phyloP scores from a whole-genome alignment of 2,888 invertebrate species.

The Germaria angustata region DNA sequence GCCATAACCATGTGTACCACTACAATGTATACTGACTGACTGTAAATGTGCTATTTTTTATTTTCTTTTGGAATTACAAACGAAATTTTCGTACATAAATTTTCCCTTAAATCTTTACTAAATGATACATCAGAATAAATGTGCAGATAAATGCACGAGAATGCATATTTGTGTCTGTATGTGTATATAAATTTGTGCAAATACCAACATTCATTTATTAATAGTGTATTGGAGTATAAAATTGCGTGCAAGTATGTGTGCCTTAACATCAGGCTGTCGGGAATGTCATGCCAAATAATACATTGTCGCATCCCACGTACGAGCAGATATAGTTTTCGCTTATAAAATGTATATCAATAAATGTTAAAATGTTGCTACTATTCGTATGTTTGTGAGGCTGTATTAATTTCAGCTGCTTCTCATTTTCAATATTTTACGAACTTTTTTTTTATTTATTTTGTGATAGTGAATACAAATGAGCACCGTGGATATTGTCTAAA shows the following conservation, averaged over 20 bases:
- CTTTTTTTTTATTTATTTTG: too few relatives aligned
- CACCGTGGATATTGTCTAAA: too few relatives aligned
- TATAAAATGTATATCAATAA: not conserved
- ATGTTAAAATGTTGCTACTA: constrained; percentile 1
- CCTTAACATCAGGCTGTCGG: constrained; percentile 26
- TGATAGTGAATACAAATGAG: too few relatives aligned
- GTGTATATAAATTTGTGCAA: not conserved
- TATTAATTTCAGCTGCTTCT: not conserved
- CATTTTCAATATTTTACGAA: not conserved
- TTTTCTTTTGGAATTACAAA: not conserved
- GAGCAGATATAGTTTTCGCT: not conserved
- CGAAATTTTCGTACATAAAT: not conserved
- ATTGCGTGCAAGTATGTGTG: constrained; percentile 26
- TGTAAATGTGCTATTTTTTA: not conserved
- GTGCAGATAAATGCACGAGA: not conserved
- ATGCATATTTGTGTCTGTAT: not conserved
- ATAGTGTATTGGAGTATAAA: constrained; percentile 36
- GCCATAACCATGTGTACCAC: too few relatives aligned
- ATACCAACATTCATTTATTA: constrained; percentile 10
- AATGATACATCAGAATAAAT: constrained; percentile 15
- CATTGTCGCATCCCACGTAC: constrained; percentile 11
- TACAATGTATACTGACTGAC: not conserved
- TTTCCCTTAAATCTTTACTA: not conserved
- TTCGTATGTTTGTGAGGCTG: not conserved
- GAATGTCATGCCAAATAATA: not conserved